Conservation (phyloP, 2,888 invertebrate genomes). For the Tipula unca region DNA sequence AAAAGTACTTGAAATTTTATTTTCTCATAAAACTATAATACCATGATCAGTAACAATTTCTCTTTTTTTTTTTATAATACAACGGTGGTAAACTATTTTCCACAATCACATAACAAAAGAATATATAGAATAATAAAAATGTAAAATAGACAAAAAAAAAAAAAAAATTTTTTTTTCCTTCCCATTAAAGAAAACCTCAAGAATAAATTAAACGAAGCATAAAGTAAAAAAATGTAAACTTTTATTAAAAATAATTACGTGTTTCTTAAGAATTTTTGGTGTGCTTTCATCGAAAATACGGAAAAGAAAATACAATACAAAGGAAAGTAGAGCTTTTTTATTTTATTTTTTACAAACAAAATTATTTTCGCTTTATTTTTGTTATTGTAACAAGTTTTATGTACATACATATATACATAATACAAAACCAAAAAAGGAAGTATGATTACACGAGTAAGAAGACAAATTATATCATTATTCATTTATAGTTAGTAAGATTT, state of each 20-base stretch:
- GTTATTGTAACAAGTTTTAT: too few relatives aligned
- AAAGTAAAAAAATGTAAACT: neutral
- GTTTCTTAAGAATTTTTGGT: neutral
- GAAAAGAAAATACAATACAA: neutral
- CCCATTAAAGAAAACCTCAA: neutral
- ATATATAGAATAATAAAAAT: neutral
- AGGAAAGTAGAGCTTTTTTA: neutral
- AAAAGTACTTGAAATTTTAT: neutral
- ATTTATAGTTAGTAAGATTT: neutral
- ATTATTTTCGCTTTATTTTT: too few relatives aligned
- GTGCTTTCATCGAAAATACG: neutral
- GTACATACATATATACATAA: too few relatives aligned
- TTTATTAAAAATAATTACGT: neutral
- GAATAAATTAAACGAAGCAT: neutral
- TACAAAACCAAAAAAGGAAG: neutral
- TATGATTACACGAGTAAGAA: neutral
- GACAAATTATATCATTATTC: neutral
- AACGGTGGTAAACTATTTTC: neutral
- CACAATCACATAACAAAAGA: neutral
- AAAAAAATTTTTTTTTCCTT: neutral
- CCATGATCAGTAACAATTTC: neutral
- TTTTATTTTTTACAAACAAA: too few relatives aligned
- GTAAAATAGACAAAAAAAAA: neutral
- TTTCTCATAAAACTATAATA: neutral
- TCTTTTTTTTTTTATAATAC: neutral